Conservation (phyloP, 2,888 invertebrate species). For the Rhamnusium bicolor region DNA sequence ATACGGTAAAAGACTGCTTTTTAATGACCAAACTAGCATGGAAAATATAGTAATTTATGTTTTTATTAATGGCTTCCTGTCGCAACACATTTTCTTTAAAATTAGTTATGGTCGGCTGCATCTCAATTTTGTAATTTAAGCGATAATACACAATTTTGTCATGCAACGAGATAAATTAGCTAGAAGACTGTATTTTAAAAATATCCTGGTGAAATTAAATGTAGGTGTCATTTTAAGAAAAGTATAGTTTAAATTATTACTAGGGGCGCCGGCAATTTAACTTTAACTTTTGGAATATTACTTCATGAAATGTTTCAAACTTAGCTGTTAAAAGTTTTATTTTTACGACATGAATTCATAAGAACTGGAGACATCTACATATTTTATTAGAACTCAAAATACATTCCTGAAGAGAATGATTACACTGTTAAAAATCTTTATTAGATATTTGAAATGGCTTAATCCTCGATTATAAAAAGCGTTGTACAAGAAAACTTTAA, state of each 20-base stretch:
- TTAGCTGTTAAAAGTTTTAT: neutral
- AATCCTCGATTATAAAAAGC: too few species aligned
- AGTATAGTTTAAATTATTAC: neutral
- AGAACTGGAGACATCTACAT: neutral
- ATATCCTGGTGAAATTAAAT: neutral
- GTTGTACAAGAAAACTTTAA: too few species aligned
- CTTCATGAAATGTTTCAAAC: neutral
- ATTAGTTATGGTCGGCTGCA: neutral
- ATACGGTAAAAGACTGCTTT: too few species aligned
- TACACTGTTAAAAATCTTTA: neutral
- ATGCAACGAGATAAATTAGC: neutral
- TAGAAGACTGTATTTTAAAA: neutral
- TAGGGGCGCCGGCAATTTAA: neutral
- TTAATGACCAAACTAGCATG: too few species aligned
- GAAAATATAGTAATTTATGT: neutral
- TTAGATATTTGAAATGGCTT: neutral
- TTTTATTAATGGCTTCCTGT: neutral
- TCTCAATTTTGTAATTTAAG: neutral
- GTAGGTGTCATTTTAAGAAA: neutral
- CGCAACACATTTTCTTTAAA: neutral
- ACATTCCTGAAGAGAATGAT: neutral
- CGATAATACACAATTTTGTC: neutral
- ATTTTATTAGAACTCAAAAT: neutral
- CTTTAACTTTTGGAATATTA: neutral
- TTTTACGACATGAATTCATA: neutral